Conservation (phyloP, 2,888 invertebrate species). For the Hyalella azteca region DNA sequence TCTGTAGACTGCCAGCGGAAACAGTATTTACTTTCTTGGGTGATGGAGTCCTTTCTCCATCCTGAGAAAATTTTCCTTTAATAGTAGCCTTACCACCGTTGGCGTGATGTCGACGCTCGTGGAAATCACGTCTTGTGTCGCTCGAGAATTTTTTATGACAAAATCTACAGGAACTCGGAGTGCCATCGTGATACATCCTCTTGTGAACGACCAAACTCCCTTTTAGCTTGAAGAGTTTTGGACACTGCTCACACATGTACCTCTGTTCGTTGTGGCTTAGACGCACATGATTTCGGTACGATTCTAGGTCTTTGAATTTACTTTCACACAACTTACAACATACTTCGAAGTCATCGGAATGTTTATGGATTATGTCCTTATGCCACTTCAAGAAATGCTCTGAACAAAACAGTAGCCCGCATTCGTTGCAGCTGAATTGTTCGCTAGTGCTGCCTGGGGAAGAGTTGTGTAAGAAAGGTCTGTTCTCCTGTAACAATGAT, state of each 20-base stretch:
- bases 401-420: constrained; percentile 55
- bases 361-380: constrained; percentile 53
- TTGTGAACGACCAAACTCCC: constrained; percentile 55
- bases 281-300: constrained; percentile 50
- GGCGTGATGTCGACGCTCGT: constrained; percentile 49
- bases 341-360: constrained; percentile 47
- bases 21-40: not conserved
- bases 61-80: not conserved
- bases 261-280: constrained; percentile 51
- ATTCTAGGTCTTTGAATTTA: constrained; percentile 53
- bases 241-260: constrained; percentile 56
- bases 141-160: constrained; percentile 55
- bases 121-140: constrained; percentile 52
- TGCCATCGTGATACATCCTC: constrained; percentile 56
- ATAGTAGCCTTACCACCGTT: constrained; percentile 26
- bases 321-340: constrained; percentile 53
- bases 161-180: constrained; percentile 50
- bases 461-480: no score
- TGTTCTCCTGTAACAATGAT: no score
- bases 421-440: constrained; percentile 48
- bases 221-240: constrained; percentile 54
- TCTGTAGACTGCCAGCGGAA: not conserved
- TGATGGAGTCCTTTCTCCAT: not conserved
- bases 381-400: constrained; percentile 50
- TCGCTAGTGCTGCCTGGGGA: no score